These are phyloP conservation scores for Colletes latitarsis DNA, from an alignment of 1,140 invertebrate species.

Conservation along the genomic window DNA sequence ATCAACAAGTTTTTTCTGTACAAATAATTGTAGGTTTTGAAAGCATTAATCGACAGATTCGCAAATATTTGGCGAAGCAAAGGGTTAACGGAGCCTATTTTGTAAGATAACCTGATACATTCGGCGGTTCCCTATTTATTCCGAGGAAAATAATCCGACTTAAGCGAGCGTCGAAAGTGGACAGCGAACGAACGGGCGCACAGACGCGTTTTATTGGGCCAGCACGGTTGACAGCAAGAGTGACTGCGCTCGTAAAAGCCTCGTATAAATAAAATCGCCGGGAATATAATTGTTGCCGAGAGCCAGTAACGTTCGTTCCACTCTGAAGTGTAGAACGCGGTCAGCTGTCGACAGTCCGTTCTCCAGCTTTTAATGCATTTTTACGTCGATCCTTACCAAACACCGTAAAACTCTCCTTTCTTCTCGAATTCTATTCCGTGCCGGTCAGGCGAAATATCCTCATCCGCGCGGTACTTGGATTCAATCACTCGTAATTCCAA, in stretches of 20 bases:
- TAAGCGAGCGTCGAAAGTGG: slow-evolving; percentile 38
- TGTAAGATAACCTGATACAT: not conserved
- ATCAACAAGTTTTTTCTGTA: no score
- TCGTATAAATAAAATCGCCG: slow-evolving; percentile 72
- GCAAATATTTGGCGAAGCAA: no score
- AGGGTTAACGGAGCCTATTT: not conserved
- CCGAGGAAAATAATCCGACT: slow-evolving; percentile 40
- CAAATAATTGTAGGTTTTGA: no score
- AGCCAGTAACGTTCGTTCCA: slow-evolving; percentile 28
- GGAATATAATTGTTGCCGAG: slow-evolving; percentile 58
- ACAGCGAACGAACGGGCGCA: slow-evolving; percentile 5
- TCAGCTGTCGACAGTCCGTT: slow-evolving; percentile 69
- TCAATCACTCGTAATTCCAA: no score
- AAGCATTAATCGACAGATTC: no score
- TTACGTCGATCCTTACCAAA: not conserved
- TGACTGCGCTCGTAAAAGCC: slow-evolving; percentile 69
- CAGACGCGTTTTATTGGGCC: slow-evolving; percentile 55
- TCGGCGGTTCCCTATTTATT: slow-evolving; percentile 33
- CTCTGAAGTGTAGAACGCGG: slow-evolving; percentile 32
- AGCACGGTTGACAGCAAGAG: slow-evolving; percentile 52
- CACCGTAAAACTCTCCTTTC: not conserved
- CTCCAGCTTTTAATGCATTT: slow-evolving; percentile 58
- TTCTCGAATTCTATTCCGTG: not conserved
- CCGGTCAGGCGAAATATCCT: no score
- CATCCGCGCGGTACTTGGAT: no score